A percentile compares a stretch with the other conserved stretches of the same genome.
Evolutionary conservation across 1,140 invertebrate genomes (phyloP).

Genomic region (Sycobia sp.): DNA sequence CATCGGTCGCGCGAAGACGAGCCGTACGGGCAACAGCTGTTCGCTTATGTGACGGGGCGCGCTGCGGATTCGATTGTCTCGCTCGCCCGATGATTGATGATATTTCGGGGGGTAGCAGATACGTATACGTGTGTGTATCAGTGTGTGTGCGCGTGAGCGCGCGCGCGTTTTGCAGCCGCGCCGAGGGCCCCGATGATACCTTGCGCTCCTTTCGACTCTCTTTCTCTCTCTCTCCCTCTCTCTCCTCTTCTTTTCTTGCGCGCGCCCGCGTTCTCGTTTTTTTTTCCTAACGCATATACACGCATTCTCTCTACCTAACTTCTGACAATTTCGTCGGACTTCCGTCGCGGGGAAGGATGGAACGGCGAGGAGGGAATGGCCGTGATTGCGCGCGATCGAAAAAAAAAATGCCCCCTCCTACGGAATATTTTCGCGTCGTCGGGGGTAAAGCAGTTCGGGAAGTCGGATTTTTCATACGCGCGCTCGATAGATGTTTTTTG

Average conservation of each 20-base stretch:
- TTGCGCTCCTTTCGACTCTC: no score
- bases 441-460: no score
- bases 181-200: neutral
- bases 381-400: neutral
- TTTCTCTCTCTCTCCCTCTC: conserved; percentile 39
- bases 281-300: no score
- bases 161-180: neutral
- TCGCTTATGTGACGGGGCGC: conserved; percentile 55
- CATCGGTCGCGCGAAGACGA: no score
- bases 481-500: no score
- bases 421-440: no score
- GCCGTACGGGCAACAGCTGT: conserved; percentile 63
- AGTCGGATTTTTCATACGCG: no score
- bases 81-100: conserved; percentile 63
- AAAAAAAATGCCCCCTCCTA: no score
- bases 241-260: conserved; percentile 46
- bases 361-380: neutral
- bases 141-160: no score
- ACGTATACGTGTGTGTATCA: no score
- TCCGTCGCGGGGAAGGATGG: neutral
- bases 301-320: conserved; percentile 42
- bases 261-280: no score
- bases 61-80: conserved; percentile 62
- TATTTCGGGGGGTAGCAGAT: conserved; percentile 54
- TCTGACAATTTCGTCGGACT: conserved; percentile 25